phyloP scores from a whole-genome alignment of 1,140 invertebrate species.

The Plodia interpunctella region DNA sequence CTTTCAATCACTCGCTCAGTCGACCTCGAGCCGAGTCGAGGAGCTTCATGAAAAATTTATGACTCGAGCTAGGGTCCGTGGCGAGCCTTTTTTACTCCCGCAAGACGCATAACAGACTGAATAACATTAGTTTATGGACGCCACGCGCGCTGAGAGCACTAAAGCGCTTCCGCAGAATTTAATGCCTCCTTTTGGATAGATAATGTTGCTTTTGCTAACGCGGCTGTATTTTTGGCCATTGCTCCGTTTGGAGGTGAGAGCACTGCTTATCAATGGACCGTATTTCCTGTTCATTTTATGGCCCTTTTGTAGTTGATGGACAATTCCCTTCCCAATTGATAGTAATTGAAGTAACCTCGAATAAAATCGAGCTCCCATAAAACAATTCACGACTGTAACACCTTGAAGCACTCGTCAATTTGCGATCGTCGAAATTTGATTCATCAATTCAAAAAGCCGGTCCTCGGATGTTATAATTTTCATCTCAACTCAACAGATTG shows the following conservation, averaged over 20 bases:
- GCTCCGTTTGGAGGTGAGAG: not conserved
- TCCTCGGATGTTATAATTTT: slow-evolving; percentile 25
- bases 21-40: slow-evolving; percentile 21
- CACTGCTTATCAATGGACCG: not conserved
- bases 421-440: slow-evolving; percentile 9
- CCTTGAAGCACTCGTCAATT: slow-evolving; percentile 12
- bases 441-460: slow-evolving; percentile 24
- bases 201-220: slow-evolving; percentile 13
- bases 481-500: slow-evolving; percentile 28
- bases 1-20: slow-evolving; percentile 55
- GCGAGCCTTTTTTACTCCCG: slow-evolving; percentile 35
- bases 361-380: not conserved
- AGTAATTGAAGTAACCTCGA: not conserved
- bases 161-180: slow-evolving; percentile 44
- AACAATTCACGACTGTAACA: not conserved
- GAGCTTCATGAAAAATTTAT: slow-evolving; percentile 74
- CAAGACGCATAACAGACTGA: slow-evolving; percentile 55
- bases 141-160: slow-evolving; percentile 37
- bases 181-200: slow-evolving; percentile 18
- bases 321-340: not conserved
- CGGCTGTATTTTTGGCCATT: slow-evolving; percentile 1
- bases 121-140: slow-evolving; percentile 66
- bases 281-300: not conserved
- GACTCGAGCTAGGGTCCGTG: slow-evolving; percentile 22
- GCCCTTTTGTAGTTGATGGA: not conserved